Base-by-base conservation (phyloP, 2,888 invertebrate species). In the Pheosia tremula region DNA sequence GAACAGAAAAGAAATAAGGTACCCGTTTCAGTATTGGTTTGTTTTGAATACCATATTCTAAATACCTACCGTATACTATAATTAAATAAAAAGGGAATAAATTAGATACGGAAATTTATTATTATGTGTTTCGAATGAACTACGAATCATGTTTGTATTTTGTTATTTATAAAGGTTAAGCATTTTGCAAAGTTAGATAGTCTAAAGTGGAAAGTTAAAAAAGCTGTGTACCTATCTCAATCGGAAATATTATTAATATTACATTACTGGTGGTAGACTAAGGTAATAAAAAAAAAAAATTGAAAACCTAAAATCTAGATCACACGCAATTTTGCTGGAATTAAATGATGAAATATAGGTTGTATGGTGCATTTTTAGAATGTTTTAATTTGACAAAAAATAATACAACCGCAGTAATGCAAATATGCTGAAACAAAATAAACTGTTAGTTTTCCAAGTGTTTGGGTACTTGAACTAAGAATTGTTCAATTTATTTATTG, bases 1-100 rank as follows among this genome's bases (percentile, higher is more conserved):
- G 98, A 68, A 92, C 95, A 59, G 94, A 91, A 68, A 94, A 94
- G 64, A 92, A 94, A 74, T 95, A 94, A 83, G 68, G 64, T 74
- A 71, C 74, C 70, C 65, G 67, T 74, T 68, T 62, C 72, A 78
- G 75, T 78, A 78, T 77, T 74, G 39, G 49, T 55, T 60, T 61
- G 39, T 53, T 53, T 53, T 53, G 6, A 37, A 50, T 50, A 50
- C 47, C 47, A 50, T 50, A 7, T 24, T 24, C 24, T 13, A 50
- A 24, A 50, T 50, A 50, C 8, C 24, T 47, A n/a, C n/a, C 9
- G 47, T 47, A 47, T 47, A 50, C 50, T 50, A 24, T 50, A 13
- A 24, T 24, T 24, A 24, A 24, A 24, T 47, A 50, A 13, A 50
- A 24, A 13, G 11, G 10, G 10, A 47, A 8, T 50, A 24, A 50